Evolutionary conservation across 2,113 vertebrate genomes (phyloP).

Genomic region (Chaetodon trifascialis): DNA sequence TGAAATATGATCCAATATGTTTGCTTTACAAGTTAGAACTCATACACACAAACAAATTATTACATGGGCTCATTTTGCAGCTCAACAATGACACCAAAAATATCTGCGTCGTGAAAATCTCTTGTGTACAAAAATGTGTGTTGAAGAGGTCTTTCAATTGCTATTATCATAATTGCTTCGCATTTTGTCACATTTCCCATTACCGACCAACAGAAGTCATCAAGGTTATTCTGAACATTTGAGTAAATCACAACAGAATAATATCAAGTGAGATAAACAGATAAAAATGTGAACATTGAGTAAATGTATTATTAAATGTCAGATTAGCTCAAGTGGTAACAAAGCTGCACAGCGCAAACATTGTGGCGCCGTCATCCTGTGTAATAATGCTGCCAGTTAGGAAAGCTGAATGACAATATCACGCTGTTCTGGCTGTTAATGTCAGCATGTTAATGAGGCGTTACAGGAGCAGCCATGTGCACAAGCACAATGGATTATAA

Average conservation of each 20-base stretch:
- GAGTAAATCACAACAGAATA: neutral
- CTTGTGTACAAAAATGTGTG: neutral
- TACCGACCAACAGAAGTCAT: neutral
- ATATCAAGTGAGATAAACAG: constrained; percentile 5
- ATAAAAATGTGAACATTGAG: neutral
- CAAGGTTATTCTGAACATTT: neutral
- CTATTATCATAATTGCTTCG: neutral
- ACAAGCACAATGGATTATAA: constrained; percentile 26
- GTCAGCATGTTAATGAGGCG: constrained; percentile 51
- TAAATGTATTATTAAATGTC: neutral
- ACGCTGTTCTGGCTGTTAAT: neutral
- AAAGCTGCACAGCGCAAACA: neutral
- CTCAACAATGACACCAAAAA: neutral
- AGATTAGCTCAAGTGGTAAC: neutral
- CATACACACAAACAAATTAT: neutral
- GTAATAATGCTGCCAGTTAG: constrained; percentile 13
- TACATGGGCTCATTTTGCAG: neutral
- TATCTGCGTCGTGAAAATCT: neutral
- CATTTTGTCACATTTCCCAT: neutral
- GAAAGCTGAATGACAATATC: constrained; percentile 7
- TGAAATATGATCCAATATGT: neutral
- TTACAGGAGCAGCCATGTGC: constrained; percentile 31
- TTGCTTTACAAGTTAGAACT: constrained; percentile 3
- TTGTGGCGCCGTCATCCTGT: neutral
- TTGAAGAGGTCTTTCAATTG: neutral